Evolutionary conservation across 2,888 invertebrate species (phyloP), one percentile per base, ranked within the genome.

Genomic region (Drosophila bunnanda): DNA sequence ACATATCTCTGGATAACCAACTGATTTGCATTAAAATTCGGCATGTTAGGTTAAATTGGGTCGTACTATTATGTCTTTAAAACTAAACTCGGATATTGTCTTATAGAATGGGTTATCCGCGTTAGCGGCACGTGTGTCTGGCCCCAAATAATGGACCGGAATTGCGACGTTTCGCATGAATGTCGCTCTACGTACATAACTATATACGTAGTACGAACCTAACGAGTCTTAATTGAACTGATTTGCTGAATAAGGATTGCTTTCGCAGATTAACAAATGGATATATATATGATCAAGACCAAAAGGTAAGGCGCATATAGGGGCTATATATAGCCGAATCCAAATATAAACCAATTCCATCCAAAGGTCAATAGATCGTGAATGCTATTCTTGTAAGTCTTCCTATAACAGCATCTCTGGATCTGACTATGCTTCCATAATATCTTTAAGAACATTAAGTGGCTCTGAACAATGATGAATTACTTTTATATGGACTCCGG

Each of bases 161-260:
- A 79, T 67, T 79, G 69, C 82, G 80, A 46, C 70, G 76, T 60
- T 57, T 55, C 22, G 65, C 55, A 64, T 67, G 59, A 59, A 52
- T 52, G 54, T 61, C 48, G 13, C 28, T 50, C 20, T 20, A 41
- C 30, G 17, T 32, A 50, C 30, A 17, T 7, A 46, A n/a, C 17
- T 50, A 20, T 15, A 50, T 50, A 50, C 55, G 54, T 54, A 58
- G 56, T 54, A 20, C 30, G 30, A 3, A 39, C 54, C 54, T 67
- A 80, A 80, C 77, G 57, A 80, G 71, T 70, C 80, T 82, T 80
- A 82, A 80, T 80, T 80, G 78, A 82, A 80, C 70, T 75, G 80
- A 79, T 86, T 80, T 55, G 60, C 58, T 78, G 69, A 68, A 72
- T 70, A 76, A 70, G 73, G 71, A 68, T 67, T 72, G 48, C 53